A percentile compares a stretch with the other conserved stretches of the same genome.
Evolutionary conservation across 2,113 vertebrate genomes (phyloP).

Genomic region (Azemiops feae): DNA sequence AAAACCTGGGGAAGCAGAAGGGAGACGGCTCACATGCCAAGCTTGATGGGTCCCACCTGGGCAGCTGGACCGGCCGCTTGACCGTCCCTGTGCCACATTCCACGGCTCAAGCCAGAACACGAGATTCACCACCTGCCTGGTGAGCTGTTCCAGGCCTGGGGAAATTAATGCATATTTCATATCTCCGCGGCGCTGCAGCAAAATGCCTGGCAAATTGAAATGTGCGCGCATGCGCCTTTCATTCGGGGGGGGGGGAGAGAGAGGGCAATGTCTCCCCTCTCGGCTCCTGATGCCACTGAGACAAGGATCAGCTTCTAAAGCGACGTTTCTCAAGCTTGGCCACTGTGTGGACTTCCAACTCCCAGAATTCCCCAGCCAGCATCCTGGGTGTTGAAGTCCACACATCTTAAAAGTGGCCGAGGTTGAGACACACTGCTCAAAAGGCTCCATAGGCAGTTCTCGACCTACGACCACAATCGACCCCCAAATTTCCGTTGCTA

Average conservation of each 20-base stretch:
- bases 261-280: neutral
- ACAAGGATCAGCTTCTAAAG: neutral
- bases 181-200: neutral
- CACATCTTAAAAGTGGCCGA: no score
- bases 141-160: neutral
- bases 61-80: neutral
- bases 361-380: neutral
- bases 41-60: neutral
- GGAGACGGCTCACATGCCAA: neutral
- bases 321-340: neutral
- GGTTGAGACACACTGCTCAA: no score
- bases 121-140: neutral
- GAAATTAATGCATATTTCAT: neutral
- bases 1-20: neutral
- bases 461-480: no score
- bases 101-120: neutral
- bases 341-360: neutral
- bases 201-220: neutral
- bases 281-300: neutral
- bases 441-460: no score
- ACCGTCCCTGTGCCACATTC: neutral
- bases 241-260: neutral
- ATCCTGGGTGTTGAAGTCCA: no score
- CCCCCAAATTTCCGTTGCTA: no score
- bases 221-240: neutral